phyloP scores from a whole-genome alignment of 1,140 invertebrate species.

The Melitaea cinxia region DNA sequence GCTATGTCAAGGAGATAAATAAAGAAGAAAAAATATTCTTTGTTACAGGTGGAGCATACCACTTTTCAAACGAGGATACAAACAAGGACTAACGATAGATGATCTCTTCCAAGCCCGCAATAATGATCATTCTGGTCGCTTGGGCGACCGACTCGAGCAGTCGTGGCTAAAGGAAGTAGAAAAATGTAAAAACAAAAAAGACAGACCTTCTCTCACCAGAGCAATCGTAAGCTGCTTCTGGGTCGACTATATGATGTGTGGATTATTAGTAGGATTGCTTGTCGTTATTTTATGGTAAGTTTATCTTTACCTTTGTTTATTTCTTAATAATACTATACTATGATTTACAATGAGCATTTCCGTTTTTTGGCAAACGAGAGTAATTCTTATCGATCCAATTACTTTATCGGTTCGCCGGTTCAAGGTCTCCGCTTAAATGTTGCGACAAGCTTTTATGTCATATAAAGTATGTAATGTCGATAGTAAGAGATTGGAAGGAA shows the following conservation, averaged over 20 bases:
- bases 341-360: too few species aligned
- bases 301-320: not conserved
- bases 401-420: too few species aligned
- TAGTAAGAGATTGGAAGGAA: too few species aligned
- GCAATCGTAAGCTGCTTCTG: conserved; percentile 80
- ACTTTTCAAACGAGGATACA: conserved; percentile 67
- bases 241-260: conserved; percentile 71
- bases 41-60: conserved; percentile 67
- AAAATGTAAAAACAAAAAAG: conserved; percentile 48
- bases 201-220: conserved; percentile 71
- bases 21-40: not conserved
- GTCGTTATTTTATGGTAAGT: conserved; percentile 70
- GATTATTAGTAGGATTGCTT: conserved; percentile 63
- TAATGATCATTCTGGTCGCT: conserved; percentile 80
- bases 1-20: too few species aligned
- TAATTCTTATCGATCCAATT: too few species aligned
- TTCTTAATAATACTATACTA: too few species aligned
- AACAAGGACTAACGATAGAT: conserved; percentile 80
- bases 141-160: conserved; percentile 83
- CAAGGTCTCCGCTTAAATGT: too few species aligned
- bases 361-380: too few species aligned
- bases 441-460: too few species aligned
- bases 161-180: conserved; percentile 78
- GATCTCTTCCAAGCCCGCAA: conserved; percentile 84
- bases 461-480: too few species aligned